These are phyloP conservation scores for Aphodius sticticus DNA, from an alignment of 2,888 invertebrate species.

Conservation along the genomic window DNA sequence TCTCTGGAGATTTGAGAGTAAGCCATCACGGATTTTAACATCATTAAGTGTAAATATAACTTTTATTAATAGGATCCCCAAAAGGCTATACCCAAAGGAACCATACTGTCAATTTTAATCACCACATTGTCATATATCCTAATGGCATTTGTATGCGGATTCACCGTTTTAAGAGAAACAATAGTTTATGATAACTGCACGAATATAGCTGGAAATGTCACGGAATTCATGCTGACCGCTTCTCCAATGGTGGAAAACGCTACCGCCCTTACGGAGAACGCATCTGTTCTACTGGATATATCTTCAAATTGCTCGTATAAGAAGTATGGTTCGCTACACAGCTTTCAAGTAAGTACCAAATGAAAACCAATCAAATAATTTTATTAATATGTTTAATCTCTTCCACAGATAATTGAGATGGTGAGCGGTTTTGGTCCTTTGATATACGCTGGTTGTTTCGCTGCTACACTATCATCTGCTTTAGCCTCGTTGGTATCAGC, in stretches of 20 bases:
- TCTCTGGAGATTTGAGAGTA: slow-evolving; percentile 96
- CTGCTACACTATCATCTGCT: slow-evolving; percentile 96
- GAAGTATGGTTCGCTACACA: slow-evolving; percentile 77
- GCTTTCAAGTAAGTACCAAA: slow-evolving; percentile 70
- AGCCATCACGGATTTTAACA: slow-evolving; percentile 31
- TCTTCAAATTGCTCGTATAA: slow-evolving; percentile 61
- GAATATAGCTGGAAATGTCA: slow-evolving; percentile 61
- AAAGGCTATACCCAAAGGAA: slow-evolving; percentile 90
- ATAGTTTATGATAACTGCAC: slow-evolving; percentile 6
- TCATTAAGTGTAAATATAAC: not conserved
- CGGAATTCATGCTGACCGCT: slow-evolving; percentile 61
- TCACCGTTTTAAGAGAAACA: slow-evolving; percentile 76
- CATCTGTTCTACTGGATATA: slow-evolving; percentile 30
- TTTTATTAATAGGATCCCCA: slow-evolving; percentile 79
- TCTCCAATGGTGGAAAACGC: slow-evolving; percentile 13
- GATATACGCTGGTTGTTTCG: slow-evolving; percentile 96
- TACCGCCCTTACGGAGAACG: not conserved
- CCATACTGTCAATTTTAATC: slow-evolving; percentile 86
- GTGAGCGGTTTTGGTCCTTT: slow-evolving; percentile 89
- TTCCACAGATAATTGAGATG: slow-evolving; percentile 76
- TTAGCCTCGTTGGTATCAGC: slow-evolving; percentile 95
- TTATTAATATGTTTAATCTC: slow-evolving; percentile 32
- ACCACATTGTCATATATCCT: slow-evolving; percentile 87
- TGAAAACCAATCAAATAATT: not conserved
- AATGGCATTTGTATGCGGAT: slow-evolving; percentile 82